A percentile compares a stretch with the other conserved stretches of the same genome.
phyloP scores from a whole-genome alignment of 2,888 invertebrate species.

The Nemapogon koenigi region DNA sequence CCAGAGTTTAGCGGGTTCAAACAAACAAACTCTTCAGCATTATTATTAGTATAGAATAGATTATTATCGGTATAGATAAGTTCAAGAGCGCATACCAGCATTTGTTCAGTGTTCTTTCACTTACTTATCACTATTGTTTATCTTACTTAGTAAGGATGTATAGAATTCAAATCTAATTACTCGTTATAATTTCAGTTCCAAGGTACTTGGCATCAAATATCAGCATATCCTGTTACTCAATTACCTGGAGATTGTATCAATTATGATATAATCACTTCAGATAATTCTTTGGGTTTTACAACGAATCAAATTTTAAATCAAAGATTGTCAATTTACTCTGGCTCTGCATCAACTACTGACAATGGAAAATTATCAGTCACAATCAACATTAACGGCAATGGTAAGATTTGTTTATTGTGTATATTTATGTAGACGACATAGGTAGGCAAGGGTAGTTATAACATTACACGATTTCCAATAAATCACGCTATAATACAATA shows the following conservation, averaged over 20 bases:
- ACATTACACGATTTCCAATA: too few relatives aligned
- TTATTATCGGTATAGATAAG: too few relatives aligned
- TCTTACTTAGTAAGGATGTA: not conserved
- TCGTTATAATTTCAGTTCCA: constrained; percentile 35
- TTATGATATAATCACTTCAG: constrained; percentile 34
- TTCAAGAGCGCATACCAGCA: too few relatives aligned
- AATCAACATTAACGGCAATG: constrained; percentile 46
- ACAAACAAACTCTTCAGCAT: too few relatives aligned
- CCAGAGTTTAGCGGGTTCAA: too few relatives aligned
- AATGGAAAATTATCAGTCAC: constrained; percentile 48
- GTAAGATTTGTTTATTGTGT: constrained; percentile 33
- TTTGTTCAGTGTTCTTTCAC: too few relatives aligned
- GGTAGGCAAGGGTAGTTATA: not conserved
- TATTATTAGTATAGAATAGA: too few relatives aligned
- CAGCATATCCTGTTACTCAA: constrained; percentile 58
- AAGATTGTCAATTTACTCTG: too few relatives aligned
- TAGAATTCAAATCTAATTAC: not conserved
- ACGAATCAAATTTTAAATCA: constrained; percentile 27
- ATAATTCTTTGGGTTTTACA: constrained; percentile 11
- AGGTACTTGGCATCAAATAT: constrained; percentile 66
- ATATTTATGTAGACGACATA: not conserved
- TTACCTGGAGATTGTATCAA: constrained; percentile 61
- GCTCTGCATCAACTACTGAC: too few relatives aligned
- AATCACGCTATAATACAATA: not conserved
- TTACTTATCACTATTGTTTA: not conserved